A percentile compares a stretch with the other conserved stretches of the same genome.
phyloP scores from a whole-genome alignment of 2,113 vertebrate species.

The Ranitomeya imitator region DNA sequence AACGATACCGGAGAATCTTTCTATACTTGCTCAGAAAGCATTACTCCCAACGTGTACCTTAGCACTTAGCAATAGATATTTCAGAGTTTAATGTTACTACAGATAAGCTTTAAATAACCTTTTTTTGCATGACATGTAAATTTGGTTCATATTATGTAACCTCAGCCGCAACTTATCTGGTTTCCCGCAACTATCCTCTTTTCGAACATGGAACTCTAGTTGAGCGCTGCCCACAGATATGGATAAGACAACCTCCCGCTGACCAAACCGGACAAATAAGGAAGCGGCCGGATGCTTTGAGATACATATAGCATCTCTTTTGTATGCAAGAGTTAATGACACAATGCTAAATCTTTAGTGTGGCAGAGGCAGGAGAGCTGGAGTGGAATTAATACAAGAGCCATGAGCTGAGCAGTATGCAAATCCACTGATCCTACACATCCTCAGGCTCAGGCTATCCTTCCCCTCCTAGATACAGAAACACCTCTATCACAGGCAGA shows the following conservation, averaged over 20 bases:
- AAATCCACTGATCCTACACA: constrained; percentile 58
- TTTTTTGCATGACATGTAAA: neutral
- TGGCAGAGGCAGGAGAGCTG: constrained; percentile 54
- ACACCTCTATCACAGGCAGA: constrained; percentile 45
- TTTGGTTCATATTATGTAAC: neutral
- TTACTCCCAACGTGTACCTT: too few relatives aligned
- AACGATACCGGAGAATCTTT: too few relatives aligned
- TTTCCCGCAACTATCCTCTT: neutral
- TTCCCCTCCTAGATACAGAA: constrained; percentile 40
- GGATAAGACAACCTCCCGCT: neutral
- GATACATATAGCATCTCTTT: constrained; percentile 29
- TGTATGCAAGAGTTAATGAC: constrained; percentile 48
- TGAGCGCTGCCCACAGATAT: neutral
- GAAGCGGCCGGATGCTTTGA: constrained; percentile 7
- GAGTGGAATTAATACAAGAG: constrained; percentile 56
- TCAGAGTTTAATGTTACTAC: too few relatives aligned
- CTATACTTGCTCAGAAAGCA: too few relatives aligned
- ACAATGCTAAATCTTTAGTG: constrained; percentile 56
- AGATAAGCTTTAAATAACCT: too few relatives aligned
- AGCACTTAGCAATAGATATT: too few relatives aligned
- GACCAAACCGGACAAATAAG: constrained; percentile 7
- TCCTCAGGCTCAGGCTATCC: constrained; percentile 48
- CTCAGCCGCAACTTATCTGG: too few relatives aligned
- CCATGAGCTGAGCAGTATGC: constrained; percentile 54
- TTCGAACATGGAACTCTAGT: neutral